phyloP scores from a whole-genome alignment of 2,888 invertebrate species.

The Strigamia transsilvanica region DNA sequence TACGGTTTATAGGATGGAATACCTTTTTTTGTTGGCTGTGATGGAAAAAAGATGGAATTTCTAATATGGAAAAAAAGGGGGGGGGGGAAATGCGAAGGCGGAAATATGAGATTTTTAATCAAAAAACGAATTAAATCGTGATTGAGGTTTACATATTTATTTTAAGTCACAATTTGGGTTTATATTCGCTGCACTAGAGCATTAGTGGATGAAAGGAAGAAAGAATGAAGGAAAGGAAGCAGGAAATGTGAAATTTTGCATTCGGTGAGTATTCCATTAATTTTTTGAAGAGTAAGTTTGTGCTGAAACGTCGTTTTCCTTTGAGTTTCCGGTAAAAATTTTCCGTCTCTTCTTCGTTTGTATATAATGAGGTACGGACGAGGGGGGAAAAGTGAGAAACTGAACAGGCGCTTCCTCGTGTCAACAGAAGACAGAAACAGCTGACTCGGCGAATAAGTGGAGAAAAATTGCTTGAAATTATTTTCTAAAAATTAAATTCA shows the following conservation, averaged over 20 bases:
- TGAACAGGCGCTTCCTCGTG: constrained; percentile 37
- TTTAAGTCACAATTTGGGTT: too few relatives aligned
- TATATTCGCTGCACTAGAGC: too few relatives aligned
- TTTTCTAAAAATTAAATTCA: too few relatives aligned
- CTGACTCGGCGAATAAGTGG: constrained; percentile 37
- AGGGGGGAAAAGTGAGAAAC: neutral
- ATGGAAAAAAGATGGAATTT: too few relatives aligned
- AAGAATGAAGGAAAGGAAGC: neutral
- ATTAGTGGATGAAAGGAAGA: too few relatives aligned
- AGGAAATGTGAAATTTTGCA: constrained; percentile 28
- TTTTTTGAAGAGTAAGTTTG: constrained; percentile 27
- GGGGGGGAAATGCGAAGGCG: neutral
- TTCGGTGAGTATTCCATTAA: constrained; percentile 16
- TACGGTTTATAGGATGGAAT: neutral
- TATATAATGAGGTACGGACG: constrained; percentile 27
- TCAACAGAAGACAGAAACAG: constrained; percentile 35
- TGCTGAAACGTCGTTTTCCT: constrained; percentile 41
- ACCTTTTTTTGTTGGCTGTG: neutral
- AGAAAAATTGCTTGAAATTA: constrained; percentile 13
- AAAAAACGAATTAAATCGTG: too few relatives aligned
- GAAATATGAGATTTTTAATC: neutral
- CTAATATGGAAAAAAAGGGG: neutral
- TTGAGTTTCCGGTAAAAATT: constrained; percentile 27
- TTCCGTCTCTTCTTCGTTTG: constrained; percentile 29
- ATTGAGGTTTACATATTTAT: too few relatives aligned